Evolutionary conservation across 1,140 invertebrate species (phyloP), one percentile per base, ranked within the genome.

Genomic region (Rhopalosiphum padi): DNA sequence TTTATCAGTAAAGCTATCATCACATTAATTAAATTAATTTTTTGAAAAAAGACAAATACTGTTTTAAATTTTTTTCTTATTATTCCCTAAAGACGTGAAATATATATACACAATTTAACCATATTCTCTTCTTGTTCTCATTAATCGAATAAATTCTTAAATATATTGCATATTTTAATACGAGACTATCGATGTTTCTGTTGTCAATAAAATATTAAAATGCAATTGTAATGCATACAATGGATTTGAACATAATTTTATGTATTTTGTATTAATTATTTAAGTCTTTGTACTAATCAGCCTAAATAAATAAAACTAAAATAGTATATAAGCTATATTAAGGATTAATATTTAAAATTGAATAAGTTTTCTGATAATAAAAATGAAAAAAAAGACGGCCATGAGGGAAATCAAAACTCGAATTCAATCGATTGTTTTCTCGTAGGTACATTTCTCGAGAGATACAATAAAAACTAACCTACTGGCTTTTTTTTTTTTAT

Each of bases 341-440:
- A 37, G n/a, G 23, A 86, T 43, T 43, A 87, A 53, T 89, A 53
- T 89, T 89, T 53, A 35, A 89, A 89, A 53, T 53, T 89, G 9
- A 53, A 89, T 89, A 89, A 35, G 48, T 89, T 89, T 89, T 89
- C 15, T 87, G 30, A 23, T 41, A 48, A 88, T 30, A n/a, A 30
- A 86, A 89, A 89, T 23, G 41, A 88, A 30, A 53, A 53, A 51
- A 53, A 89, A 89, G 7, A 35, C 43, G 25, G 46, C 22, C 87
- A 53, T 11, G 35, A 46, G 87, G 87, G 87, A 89, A 89, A 89
- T 89, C 87, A 89, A 89, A 89, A 53, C 87, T 53, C 5, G 48
- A 89, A 89, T 88, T 88, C 87, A 30, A 89, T 89, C 48, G 21
- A 89, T 51, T 37, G 87, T 89, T 89, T 89, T 89, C 21, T 51